Base-by-base conservation (phyloP, 2,113 vertebrate genomes). In the Centropristis striata region DNA sequence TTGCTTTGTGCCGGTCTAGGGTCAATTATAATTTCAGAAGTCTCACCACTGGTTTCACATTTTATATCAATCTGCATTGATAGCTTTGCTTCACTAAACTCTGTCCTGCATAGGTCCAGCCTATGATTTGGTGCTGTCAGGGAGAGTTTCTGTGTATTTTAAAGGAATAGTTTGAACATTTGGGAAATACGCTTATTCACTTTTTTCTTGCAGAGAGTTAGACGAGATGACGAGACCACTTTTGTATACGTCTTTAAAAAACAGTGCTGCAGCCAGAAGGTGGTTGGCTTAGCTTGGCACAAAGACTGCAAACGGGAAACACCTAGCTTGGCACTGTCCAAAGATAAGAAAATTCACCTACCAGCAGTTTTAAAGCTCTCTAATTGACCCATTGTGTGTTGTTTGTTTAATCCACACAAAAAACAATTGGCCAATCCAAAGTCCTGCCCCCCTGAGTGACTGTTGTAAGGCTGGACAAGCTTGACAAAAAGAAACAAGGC, bases 41-140 rank as follows among this genome's bases (percentile, higher is more conserved):
- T 92, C 90, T 81, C 61, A 83, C 77, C 91, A 92, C 92, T 93
- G 92, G 89, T 75, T 83, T 84, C 28, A 42, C 23, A 27, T 50
- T 69, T 18, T 20, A 75, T 54, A 67, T 86, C 71, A 9, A 11
- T 71, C 60, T 60, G 59, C 68, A 58, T 76, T 61, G 10, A 54
- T 42, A n/a, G 51, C 44, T 81, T 54, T 69, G 59, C 51, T 71
- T 66, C 61, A 14, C 16, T 72, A 5, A 70, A 53, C 63, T 63
- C 25, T 73, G 54, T 59, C 21, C 66, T 47, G 39, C 44, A n/a
- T 20, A 14, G 37, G 16, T 51, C 16, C 13, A 44, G n/a, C 53
- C 44, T 70, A 20, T 61, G 54, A 23, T 78, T 65, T 36, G 23
- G 53, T 81, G 14, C 51, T 37, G 67, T 41, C 9, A 3, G 54